A percentile compares a stretch with the other conserved stretches of the same genome.
Conservation (phyloP, 2,113 vertebrate species). For the Scalopus aquaticus region DNA sequence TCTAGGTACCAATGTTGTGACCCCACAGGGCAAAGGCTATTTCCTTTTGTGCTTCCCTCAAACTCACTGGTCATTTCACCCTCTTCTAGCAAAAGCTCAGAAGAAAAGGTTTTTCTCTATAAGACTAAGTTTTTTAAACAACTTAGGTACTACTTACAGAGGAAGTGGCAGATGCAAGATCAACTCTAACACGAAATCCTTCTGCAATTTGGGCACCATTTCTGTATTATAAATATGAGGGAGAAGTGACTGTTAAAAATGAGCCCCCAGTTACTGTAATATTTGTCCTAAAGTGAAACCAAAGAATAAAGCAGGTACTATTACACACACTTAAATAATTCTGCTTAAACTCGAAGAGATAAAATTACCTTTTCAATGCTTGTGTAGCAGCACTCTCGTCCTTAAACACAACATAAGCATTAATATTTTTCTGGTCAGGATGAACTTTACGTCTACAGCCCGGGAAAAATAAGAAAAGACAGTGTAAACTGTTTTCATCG, state of each 20-base stretch:
- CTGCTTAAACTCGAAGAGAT: neutral
- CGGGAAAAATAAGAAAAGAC: neutral
- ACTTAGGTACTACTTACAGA: slow-evolving; percentile 82
- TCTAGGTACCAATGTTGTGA: neutral
- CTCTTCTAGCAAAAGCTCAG: neutral
- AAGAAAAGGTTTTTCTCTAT: neutral
- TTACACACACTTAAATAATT: neutral
- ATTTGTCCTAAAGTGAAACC: slow-evolving; percentile 29
- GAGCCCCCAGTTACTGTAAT: neutral
- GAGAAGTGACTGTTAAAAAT: slow-evolving; percentile 9
- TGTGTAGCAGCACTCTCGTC: slow-evolving; percentile 84
- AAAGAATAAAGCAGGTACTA: neutral
- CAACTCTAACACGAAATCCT: slow-evolving; percentile 93
- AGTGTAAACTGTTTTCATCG: slow-evolving; percentile 7
- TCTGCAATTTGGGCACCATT: slow-evolving; percentile 92
- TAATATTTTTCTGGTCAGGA: slow-evolving; percentile 90
- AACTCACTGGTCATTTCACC: neutral
- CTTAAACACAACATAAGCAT: slow-evolving; percentile 96
- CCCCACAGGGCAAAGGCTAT: neutral
- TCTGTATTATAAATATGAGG: slow-evolving; percentile 80
- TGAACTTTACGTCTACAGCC: slow-evolving; percentile 89
- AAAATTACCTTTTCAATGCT: slow-evolving; percentile 89
- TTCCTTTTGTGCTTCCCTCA: neutral
- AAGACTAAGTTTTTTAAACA: neutral
- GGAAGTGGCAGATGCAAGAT: slow-evolving; percentile 84